Percentiles rank a stretch among this genome's conserved stretches.
phyloP scores from a whole-genome alignment of 1,140 invertebrate species.

The Gyrodactylus salaris region DNA sequence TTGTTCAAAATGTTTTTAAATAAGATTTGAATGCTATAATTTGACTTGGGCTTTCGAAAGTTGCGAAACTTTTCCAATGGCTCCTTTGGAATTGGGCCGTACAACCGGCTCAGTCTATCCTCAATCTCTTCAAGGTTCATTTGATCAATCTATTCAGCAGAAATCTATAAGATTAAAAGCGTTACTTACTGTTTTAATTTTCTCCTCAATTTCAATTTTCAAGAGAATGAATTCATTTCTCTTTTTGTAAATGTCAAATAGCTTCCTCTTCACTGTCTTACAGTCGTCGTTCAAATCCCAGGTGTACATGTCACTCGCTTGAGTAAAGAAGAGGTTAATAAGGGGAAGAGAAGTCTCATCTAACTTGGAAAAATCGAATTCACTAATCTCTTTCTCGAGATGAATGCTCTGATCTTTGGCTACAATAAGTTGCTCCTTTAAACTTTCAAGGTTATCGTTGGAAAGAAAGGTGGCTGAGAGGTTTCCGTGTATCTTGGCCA shows the following conservation, averaged over 20 bases:
- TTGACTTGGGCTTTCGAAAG: not conserved
- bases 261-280: not conserved
- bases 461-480: not conserved
- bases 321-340: not conserved
- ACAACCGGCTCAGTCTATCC: not conserved
- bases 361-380: not conserved
- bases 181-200: not conserved
- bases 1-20: not conserved
- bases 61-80: not conserved
- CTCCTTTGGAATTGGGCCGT: not conserved
- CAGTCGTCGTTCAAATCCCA: not conserved
- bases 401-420: not conserved
- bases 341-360: not conserved
- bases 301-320: not conserved
- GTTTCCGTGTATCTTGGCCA: not conserved
- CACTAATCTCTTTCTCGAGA: not conserved
- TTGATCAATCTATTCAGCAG: not conserved
- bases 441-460: not conserved
- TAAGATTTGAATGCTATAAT: not conserved
- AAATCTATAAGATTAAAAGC: not conserved
- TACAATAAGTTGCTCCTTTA: not conserved
- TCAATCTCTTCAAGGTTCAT: not conserved
- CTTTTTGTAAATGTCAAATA: not conserved
- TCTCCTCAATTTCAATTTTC: not conserved
- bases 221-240: not conserved